These are phyloP conservation scores for Parazoanthus darwini DNA, from an alignment of 92 coral and sea anemone species.

Conservation along the genomic window DNA sequence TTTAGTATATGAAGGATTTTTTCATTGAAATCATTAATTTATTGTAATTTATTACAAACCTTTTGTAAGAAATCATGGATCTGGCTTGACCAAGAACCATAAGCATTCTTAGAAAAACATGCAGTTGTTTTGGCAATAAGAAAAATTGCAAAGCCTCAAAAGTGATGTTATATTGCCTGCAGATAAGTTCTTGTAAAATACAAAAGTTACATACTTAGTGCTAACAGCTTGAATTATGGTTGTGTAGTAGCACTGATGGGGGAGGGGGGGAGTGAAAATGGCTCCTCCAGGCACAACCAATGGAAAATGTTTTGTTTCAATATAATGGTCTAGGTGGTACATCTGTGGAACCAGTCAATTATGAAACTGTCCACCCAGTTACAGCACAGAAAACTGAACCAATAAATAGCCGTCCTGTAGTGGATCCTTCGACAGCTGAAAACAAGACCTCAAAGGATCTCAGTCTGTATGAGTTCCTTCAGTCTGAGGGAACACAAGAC, in stretches of 20 bases:
- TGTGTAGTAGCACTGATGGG: no score
- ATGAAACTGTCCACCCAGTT: not conserved
- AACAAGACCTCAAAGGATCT: slow-evolving; percentile 2
- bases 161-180: no score
- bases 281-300: no score
- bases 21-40: no score
- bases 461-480: slow-evolving; percentile 23
- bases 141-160: no score
- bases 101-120: not conserved
- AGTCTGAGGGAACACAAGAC: not conserved
- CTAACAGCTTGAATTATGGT: no score
- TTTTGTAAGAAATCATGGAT: not conserved
- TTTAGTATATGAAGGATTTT: no score
- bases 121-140: no score
- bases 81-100: not conserved
- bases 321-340: not conserved
- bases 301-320: not conserved
- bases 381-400: not conserved
- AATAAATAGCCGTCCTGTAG: not conserved
- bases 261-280: no score
- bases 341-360: slow-evolving; percentile 7
- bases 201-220: no score
- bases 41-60: no score
- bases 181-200: no score
- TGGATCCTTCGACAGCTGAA: not conserved